phyloP scores from a whole-genome alignment of 2,113 vertebrate species.

The Mellivora capensis region DNA sequence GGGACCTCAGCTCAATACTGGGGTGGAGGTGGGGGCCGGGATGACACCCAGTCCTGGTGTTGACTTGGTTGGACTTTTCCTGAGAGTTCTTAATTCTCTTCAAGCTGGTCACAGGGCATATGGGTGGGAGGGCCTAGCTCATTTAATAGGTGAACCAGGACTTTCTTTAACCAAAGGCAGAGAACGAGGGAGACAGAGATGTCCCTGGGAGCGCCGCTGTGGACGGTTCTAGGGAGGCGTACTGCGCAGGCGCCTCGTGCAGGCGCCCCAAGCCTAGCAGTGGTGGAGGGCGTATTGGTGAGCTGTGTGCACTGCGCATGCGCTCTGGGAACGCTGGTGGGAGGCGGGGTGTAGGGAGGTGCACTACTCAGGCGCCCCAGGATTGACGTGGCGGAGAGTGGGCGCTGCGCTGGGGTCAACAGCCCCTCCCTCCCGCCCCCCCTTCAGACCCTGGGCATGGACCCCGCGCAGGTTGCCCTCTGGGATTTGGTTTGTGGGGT shows the following conservation, averaged over 20 bases:
- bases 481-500: background rate
- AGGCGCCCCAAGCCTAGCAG: background rate
- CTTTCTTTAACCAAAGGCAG: background rate
- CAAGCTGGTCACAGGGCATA: background rate
- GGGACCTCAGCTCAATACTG: background rate
- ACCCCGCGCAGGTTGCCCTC: rapidly evolving
- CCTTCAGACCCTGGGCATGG: rapidly evolving
- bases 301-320: background rate
- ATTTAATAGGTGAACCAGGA: background rate
- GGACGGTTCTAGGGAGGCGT: rapidly evolving
- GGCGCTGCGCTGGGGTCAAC: background rate
- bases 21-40: background rate
- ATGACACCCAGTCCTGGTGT: too few relatives aligned
- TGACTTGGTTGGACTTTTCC: background rate
- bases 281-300: rapidly evolving
- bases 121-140: background rate
- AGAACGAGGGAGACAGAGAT: rapidly evolving
- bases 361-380: background rate
- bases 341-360: background rate
- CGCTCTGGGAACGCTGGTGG: rapidly evolving
- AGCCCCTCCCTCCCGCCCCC: rapidly evolving
- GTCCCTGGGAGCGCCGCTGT: rapidly evolving
- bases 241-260: background rate
- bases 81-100: background rate
- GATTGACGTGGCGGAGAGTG: rapidly evolving